phyloP scores from a whole-genome alignment of 2,888 invertebrate species.

The Harmothoe impar region DNA sequence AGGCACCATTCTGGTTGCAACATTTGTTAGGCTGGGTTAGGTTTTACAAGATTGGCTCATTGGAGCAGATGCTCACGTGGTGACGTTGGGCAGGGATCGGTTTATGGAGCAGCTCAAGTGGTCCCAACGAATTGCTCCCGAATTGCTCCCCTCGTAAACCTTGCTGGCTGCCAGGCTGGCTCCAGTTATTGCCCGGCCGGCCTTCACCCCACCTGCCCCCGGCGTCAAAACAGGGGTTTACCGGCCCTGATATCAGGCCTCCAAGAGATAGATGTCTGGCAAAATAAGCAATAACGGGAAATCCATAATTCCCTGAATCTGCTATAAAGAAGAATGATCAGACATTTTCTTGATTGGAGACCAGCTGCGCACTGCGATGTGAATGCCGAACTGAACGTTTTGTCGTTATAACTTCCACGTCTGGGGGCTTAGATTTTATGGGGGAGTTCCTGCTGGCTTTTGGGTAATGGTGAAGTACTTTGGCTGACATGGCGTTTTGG shows the following conservation, averaged over 20 bases:
- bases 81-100: not conserved
- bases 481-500: no score
- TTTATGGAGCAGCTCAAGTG: conserved; percentile 22
- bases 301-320: conserved; percentile 1
- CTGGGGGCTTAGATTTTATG: no score
- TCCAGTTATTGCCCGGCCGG: not conserved
- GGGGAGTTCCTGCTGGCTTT: no score
- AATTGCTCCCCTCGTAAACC: not conserved
- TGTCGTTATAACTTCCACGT: no score
- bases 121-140: not conserved
- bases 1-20: not conserved
- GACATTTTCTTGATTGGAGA: no score
- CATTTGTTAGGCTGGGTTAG: not conserved
- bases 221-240: not conserved
- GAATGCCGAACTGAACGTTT: no score
- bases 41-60: not conserved
- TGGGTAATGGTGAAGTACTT: no score
- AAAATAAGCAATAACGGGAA: not conserved
- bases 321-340: not conserved
- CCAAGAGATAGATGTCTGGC: conserved; percentile 2
- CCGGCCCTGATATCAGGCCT: not conserved
- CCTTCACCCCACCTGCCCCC: not conserved
- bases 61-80: not conserved
- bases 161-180: not conserved
- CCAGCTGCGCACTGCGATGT: no score